Base-by-base conservation (phyloP, 2,888 invertebrate genomes). In the Ariolimax columbianus region DNA sequence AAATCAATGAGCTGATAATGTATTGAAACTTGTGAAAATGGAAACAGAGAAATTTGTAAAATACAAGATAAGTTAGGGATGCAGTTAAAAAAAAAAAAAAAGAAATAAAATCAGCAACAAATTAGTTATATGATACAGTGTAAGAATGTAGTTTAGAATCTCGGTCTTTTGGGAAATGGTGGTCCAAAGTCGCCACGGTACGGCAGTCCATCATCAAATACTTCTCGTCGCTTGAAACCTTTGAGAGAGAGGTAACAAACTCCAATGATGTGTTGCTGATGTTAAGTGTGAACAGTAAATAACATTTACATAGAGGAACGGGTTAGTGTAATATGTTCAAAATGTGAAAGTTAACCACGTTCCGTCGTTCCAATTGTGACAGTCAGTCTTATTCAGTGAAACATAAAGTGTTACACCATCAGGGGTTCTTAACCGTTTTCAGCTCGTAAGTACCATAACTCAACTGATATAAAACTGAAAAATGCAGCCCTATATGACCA, bases 191-290 rank as follows among this genome's bases (percentile, higher is more conserved):
- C 80, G 55, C 17, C 36, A 51, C 40, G 38, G 38, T 68, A 55
- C 38, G 59, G 55, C 26, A 14, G 38, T 66, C 70, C 83, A 77
- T 83, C 77, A 36, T 43, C 36, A 33, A 30, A 40, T 2, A 23
- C 51, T 30, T 38, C 70, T 26, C 40, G 83, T 38, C 78, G 38
- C 83, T 83, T 83, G 83, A 83, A 55, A 83, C 83, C 83, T 83
- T 83, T 23, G 30, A 59, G 66, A 55, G 59, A 59, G 30, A 72
- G 11, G 51, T 36, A 30, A 36, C 36, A 70, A 63, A 17, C 33
- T 14, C 66, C 66, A 43, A 26, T 43, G 43, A 73, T 43, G 23
- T 73, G 43, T 43, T 73, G 40, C 26, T 38, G 7, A 43, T 43
- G 43, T 73, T 6, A 73, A 30, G 11, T 40, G 26, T 40, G 4